Percentiles rank a stretch among this genome's conserved stretches.
Evolutionary conservation across 2,888 invertebrate genomes (phyloP).

Genomic region (Oegoconia quadripuncta): DNA sequence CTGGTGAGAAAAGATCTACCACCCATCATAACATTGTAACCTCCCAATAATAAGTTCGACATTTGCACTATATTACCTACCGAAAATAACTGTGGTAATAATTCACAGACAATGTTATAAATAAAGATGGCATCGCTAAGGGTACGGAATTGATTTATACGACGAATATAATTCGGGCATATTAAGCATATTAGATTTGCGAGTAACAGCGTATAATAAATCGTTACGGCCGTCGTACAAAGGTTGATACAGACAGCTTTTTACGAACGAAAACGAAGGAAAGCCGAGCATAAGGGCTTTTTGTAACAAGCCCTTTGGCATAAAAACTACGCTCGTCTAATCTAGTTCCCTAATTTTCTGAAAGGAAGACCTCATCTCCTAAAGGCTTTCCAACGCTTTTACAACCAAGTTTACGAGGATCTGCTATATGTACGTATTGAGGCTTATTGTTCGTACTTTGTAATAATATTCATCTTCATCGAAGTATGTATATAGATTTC

Average conservation of each 20-base stretch:
- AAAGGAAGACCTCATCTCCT: constrained; percentile 7
- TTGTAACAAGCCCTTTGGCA: background rate
- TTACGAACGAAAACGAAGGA: background rate
- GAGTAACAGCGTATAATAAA: background rate
- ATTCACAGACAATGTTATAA: too few species aligned
- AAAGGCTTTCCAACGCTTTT: constrained; percentile 8
- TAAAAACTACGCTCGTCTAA: constrained; percentile 5
- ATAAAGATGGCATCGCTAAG: background rate
- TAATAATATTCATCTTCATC: too few species aligned
- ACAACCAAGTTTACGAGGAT: constrained; percentile 9
- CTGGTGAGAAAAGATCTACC: too few species aligned
- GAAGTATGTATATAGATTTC: too few species aligned
- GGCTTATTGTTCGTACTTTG: background rate
- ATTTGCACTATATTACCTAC: too few species aligned
- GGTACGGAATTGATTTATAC: background rate
- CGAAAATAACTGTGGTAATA: too few species aligned
- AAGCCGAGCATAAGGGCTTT: background rate
- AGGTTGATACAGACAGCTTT: background rate
- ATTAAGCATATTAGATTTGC: background rate
- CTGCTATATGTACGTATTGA: background rate
- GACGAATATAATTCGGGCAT: background rate
- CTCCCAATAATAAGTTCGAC: too few species aligned
- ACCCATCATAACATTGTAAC: too few species aligned
- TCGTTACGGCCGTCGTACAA: background rate
- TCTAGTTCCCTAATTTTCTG: constrained; percentile 8